phyloP scores from a whole-genome alignment of 2,888 invertebrate genomes.

The Leucophenga montana region DNA sequence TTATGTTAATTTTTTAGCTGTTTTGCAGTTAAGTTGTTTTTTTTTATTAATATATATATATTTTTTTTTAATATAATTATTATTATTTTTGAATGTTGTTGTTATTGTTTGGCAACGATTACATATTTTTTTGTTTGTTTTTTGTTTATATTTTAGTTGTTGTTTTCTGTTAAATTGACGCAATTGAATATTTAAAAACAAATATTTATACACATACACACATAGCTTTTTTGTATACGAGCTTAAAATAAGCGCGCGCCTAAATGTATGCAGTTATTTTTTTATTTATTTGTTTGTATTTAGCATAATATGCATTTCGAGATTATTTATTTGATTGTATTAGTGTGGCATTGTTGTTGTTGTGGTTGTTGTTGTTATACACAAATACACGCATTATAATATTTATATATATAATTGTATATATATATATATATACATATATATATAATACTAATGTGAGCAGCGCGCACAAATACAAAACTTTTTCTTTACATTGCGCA shows the following conservation, averaged over 20 bases:
- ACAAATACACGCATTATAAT: constrained; percentile 3
- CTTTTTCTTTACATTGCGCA: neutral
- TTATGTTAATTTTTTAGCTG: neutral
- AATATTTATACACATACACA: constrained; percentile 38
- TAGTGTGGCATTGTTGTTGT: constrained; percentile 21
- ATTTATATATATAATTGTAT: neutral
- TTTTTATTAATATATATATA: too few species aligned
- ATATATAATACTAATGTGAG: constrained; percentile 6
- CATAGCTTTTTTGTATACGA: constrained; percentile 32
- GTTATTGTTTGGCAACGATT: constrained; percentile 19
- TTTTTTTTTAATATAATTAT: too few species aligned
- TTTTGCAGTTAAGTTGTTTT: neutral
- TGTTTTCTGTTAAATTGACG: constrained; percentile 37
- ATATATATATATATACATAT: neutral
- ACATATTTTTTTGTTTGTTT: constrained; percentile 20
- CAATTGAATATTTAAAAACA: constrained; percentile 31
- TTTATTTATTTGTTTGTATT: neutral
- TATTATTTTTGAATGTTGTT: neutral
- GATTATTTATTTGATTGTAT: constrained; percentile 23
- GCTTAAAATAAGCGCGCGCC: constrained; percentile 49
- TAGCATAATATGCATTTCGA: neutral
- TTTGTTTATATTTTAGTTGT: constrained; percentile 24
- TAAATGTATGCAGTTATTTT: neutral
- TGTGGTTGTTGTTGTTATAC: constrained; percentile 15
- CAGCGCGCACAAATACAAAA: constrained; percentile 10